phyloP scores from a whole-genome alignment of 2,797 vertebrate species.

The Esox lucius region DNA sequence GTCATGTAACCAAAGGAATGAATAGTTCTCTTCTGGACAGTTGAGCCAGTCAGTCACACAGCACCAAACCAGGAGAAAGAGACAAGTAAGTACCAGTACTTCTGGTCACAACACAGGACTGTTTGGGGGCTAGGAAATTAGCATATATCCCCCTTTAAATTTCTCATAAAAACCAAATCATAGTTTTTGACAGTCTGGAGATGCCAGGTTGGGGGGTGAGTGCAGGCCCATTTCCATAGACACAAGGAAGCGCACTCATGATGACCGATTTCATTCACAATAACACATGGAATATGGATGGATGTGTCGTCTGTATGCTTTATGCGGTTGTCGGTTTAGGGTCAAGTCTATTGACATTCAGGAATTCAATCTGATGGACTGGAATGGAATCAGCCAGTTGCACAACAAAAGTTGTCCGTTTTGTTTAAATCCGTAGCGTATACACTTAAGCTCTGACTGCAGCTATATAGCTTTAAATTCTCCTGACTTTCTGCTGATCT shows the following conservation, averaged over 20 bases:
- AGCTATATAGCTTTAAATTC: neutral
- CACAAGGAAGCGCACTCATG: constrained; percentile 18
- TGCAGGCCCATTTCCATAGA: constrained; percentile 50
- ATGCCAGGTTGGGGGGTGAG: neutral
- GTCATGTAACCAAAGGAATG: constrained; percentile 70
- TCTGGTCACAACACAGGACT: constrained; percentile 49
- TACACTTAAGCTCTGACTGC: neutral
- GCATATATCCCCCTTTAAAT: neutral
- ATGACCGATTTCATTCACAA: neutral
- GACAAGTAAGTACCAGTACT: constrained; percentile 64
- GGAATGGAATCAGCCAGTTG: neutral
- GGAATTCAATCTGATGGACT: neutral
- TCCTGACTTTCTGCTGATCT: neutral
- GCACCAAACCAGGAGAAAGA: constrained; percentile 62
- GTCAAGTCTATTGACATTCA: neutral
- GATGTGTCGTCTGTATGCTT: neutral
- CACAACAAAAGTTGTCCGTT: too few relatives aligned
- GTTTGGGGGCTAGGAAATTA: constrained; percentile 20
- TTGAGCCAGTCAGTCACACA: constrained; percentile 67
- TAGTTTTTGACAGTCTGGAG: neutral
- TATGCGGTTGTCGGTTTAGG: neutral
- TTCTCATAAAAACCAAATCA: neutral
- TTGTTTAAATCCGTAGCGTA: neutral
- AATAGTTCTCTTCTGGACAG: constrained; percentile 71
- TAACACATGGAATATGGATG: too few relatives aligned